Conservation (phyloP, 2,888 invertebrate genomes). For the Dendrolimus pini region DNA sequence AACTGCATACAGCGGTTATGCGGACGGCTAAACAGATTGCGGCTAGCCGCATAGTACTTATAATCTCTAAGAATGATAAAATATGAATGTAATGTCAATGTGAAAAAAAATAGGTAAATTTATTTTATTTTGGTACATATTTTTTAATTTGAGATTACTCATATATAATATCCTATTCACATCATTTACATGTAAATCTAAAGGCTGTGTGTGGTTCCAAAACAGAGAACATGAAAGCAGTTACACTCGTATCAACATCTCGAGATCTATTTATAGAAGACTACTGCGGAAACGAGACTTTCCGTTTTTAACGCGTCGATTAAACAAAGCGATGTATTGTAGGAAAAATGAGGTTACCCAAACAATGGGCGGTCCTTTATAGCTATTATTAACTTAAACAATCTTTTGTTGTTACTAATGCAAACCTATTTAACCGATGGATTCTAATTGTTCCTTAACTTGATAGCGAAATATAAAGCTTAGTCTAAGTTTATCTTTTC, state of each 20-base stretch:
- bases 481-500: conserved; percentile 4
- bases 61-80: no score
- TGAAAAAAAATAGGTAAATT: no score
- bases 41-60: no score
- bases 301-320: conserved; percentile 5
- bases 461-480: conserved; percentile 21
- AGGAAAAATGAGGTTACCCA: conserved; percentile 22
- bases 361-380: conserved; percentile 33
- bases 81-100: no score
- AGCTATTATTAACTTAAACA: conserved; percentile 33
- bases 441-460: conserved; percentile 30
- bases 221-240: no score
- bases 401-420: conserved; percentile 30
- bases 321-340: conserved; percentile 22
- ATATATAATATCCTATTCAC: no score
- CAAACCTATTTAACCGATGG: conserved; percentile 22
- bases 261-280: conserved; percentile 3
- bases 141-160: no score
- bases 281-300: conserved; percentile 9
- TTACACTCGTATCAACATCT: neutral
- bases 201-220: no score
- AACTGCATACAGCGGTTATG: no score
- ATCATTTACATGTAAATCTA: no score
- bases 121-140: no score
- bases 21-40: no score